Conservation (phyloP, 2,888 invertebrate genomes). For the Heteromurus nitidus region DNA sequence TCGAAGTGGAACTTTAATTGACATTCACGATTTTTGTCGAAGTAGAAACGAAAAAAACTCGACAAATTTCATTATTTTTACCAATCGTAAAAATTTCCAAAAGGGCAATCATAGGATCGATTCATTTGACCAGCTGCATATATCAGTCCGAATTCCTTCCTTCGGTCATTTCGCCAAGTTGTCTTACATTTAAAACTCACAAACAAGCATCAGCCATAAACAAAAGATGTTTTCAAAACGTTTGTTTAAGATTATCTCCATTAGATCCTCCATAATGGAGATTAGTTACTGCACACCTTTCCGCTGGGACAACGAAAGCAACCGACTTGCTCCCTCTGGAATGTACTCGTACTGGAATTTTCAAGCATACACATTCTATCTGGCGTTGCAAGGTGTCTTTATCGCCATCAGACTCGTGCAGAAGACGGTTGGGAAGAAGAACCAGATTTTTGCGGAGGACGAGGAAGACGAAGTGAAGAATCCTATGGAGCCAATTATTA, state of each 20-base stretch:
- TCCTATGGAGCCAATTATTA: background rate
- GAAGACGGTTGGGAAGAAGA: background rate
- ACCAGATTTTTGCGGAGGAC: background rate
- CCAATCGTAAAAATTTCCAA: too few relatives aligned
- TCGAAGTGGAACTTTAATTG: too few relatives aligned
- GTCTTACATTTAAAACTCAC: too few relatives aligned
- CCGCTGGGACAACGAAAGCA: background rate
- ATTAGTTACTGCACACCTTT: constrained; percentile 1
- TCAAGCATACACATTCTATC: background rate
- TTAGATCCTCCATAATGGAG: constrained; percentile 1
- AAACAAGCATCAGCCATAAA: too few relatives aligned
- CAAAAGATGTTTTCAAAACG: background rate
- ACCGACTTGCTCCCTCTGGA: background rate
- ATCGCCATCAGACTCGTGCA: background rate
- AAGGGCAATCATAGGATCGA: too few relatives aligned
- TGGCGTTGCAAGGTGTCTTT: background rate
- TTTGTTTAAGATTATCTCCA: background rate
- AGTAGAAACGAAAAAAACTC: too few relatives aligned
- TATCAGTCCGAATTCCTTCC: too few relatives aligned
- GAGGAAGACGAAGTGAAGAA: background rate
- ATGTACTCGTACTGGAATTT: constrained; percentile 10
- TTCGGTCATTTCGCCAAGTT: too few relatives aligned
- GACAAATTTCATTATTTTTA: too few relatives aligned
- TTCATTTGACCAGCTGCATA: too few relatives aligned
- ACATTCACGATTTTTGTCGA: too few relatives aligned